Evolutionary conservation across 2,113 vertebrate genomes (phyloP), one percentile per base, ranked within the genome.

Genomic region (Petrocephalus zakoni): DNA sequence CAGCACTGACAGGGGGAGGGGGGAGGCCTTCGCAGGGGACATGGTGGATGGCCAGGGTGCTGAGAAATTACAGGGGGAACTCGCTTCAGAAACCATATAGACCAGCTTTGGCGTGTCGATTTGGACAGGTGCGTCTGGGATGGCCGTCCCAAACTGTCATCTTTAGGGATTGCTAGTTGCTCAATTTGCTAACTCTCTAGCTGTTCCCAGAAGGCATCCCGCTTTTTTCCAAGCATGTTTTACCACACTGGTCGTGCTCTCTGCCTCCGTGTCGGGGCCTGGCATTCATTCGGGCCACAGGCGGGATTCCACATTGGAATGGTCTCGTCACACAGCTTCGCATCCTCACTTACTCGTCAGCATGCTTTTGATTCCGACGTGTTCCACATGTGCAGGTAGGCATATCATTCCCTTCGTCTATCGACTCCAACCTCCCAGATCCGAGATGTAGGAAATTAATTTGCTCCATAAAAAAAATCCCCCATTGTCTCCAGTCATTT

Each of bases 71-170:
- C 58, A 0, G 61, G 61, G 61, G 61, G 2, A 92, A 93, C 94
- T 92, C 92, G 29, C 61, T 68, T 91, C 93, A 93, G 92, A 90
- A 92, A 89, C 91, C 94, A 92, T 88, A 86, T 89, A 90, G 89
- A 90, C 42, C 83, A 86, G 87, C 88, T 91, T 91, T 84, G 86
- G 51, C 83, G 56, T 64, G 87, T 93, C 95, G 94, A 96, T 95
- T 95, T 93, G 93, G 92, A 81, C 61, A 5, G 90, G 91, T 91
- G 90, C 86, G 55, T 85, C 78, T 92, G 89, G 92, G 91, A 88
- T 89, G 90, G 85, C 92, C 91, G 88, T 93, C 92, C 91, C 92
- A 9, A 49, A 49, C 21, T 91, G 92, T 94, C 90, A 92, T 90
- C 92, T 92, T 89, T 88, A 87, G 51, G 85, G 47, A 89, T 87